Conservation (phyloP, 2,113 vertebrate species). For the Symphodus melops region DNA sequence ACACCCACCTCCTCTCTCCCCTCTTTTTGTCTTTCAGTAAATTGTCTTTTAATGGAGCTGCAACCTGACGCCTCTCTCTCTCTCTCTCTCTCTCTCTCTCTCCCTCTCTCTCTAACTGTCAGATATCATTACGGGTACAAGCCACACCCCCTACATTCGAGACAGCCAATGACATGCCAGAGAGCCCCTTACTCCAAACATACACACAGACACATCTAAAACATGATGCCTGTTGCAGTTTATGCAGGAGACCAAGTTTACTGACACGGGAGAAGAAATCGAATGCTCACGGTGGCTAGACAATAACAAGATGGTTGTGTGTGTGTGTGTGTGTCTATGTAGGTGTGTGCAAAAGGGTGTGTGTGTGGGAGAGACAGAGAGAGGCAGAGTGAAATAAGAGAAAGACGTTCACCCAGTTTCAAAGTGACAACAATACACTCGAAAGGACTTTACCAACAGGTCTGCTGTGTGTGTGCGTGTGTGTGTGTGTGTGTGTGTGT, state of each 20-base stretch:
- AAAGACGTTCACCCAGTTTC: slow-evolving; percentile 3
- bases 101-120: slow-evolving; percentile 55
- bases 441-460: slow-evolving; percentile 13
- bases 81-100: slow-evolving; percentile 48
- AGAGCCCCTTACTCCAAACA: slow-evolving; percentile 13
- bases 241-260: slow-evolving; percentile 21
- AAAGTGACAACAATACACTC: slow-evolving; percentile 7
- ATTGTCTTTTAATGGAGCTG: slow-evolving; percentile 77
- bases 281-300: slow-evolving; percentile 2
- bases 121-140: slow-evolving; percentile 72
- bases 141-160: slow-evolving; percentile 58
- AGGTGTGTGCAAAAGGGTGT: background rate
- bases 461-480: background rate
- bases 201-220: slow-evolving; percentile 19
- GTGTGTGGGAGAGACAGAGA: background rate
- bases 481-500: background rate
- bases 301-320: slow-evolving; percentile 4
- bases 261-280: slow-evolving; percentile 5
- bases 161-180: slow-evolving; percentile 63
- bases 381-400: slow-evolving; percentile 21
- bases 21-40: slow-evolving; percentile 62
- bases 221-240: slow-evolving; percentile 48
- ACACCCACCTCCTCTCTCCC: slow-evolving; percentile 34
- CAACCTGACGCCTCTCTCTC: slow-evolving; percentile 69
- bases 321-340: slow-evolving; percentile 10